These are phyloP conservation scores for Mormyrus lacerda DNA, from an alignment of 2,113 vertebrate species.

Conservation along the genomic window DNA sequence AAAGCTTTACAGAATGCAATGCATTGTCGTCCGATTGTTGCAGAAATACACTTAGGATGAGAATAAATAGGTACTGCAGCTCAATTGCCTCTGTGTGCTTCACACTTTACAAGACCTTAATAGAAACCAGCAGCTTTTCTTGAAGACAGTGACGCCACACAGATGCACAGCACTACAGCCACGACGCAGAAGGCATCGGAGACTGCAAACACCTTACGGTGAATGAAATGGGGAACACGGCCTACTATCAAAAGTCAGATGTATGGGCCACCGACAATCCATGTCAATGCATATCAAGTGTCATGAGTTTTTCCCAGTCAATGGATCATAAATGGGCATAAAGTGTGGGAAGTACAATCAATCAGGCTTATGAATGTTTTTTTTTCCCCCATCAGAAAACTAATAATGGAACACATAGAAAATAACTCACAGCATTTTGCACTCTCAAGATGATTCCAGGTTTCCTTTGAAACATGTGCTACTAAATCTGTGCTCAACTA, in stretches of 20 bases:
- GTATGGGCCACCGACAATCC: background rate
- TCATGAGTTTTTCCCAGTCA: background rate
- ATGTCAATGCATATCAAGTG: background rate
- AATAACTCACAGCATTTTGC: background rate
- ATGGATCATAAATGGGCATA: background rate
- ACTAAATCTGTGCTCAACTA: background rate
- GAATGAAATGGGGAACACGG: background rate
- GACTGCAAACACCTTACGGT: background rate
- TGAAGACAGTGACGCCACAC: background rate
- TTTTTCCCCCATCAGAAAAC: background rate
- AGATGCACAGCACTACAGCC: background rate
- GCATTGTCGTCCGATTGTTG: background rate
- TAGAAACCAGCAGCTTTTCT: background rate
- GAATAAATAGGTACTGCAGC: background rate
- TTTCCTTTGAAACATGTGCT: background rate
- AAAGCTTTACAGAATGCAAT: background rate
- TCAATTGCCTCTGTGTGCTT: background rate
- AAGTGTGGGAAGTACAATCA: background rate
- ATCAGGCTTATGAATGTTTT: background rate
- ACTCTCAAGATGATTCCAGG: background rate
- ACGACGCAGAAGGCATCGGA: background rate
- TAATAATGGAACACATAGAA: background rate
- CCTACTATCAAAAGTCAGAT: background rate
- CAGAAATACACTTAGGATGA: background rate
- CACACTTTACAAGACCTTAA: background rate